Conservation (phyloP, 37 sponge, comb jelly and placozoan genomes). For the Halisarca cf. caerulea region DNA sequence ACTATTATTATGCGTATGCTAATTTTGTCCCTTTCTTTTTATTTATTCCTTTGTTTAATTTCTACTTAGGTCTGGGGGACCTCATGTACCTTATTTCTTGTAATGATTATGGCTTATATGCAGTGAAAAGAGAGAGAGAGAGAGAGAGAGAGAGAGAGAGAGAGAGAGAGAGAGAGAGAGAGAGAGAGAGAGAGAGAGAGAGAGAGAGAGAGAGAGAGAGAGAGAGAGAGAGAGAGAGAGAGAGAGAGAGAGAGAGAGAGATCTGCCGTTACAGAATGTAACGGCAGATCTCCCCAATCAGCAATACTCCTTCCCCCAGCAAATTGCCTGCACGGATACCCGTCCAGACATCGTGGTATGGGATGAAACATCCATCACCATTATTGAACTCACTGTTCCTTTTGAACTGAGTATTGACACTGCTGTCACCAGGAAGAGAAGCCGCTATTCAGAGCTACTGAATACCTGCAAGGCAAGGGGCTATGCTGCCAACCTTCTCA, state of each 20-base stretch:
- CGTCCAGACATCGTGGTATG: slow-evolving; percentile 15
- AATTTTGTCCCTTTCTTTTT: background rate
- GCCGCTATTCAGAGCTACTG: background rate
- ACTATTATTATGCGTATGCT: background rate
- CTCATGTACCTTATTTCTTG: slow-evolving; percentile 4
- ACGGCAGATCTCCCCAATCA: background rate
- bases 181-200: background rate
- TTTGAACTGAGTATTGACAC: background rate
- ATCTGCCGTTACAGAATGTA: background rate
- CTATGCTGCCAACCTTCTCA: background rate
- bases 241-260: no score
- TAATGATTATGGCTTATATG: slow-evolving; percentile 7
- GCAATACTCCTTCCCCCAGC: background rate
- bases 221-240: background rate
- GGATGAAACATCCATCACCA: background rate
- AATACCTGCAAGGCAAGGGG: background rate
- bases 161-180: no score
- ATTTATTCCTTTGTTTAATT: background rate
- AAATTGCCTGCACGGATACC: background rate
- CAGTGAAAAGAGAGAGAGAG: slow-evolving; percentile 5
- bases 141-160: slow-evolving; percentile 12
- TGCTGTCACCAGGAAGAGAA: background rate
- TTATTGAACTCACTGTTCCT: slow-evolving; percentile 15
- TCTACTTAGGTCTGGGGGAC: background rate
- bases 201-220: background rate